Percentiles rank a stretch among this genome's conserved stretches.
phyloP scores from a whole-genome alignment of 2,113 vertebrate genomes.

The Odocoileus hemionus region DNA sequence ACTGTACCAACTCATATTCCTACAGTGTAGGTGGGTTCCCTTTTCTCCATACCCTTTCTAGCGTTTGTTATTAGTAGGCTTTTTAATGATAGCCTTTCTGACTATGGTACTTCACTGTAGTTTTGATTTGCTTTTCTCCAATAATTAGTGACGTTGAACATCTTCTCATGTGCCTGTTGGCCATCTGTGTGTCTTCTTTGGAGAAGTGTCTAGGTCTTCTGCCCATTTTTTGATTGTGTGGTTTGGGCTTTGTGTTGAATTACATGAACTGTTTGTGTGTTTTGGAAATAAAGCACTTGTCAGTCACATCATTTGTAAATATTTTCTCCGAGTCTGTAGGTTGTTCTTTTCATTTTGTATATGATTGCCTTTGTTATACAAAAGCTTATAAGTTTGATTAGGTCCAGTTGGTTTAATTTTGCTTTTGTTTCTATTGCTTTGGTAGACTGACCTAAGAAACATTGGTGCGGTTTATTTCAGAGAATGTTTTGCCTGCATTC shows the following conservation, averaged over 20 bases:
- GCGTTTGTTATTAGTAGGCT: neutral
- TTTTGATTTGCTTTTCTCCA: neutral
- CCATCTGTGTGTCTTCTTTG: neutral
- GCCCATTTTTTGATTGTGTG: neutral
- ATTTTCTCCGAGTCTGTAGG: neutral
- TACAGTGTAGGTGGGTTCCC: neutral
- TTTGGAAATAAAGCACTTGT: neutral
- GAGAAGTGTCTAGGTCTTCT: neutral
- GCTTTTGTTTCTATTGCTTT: neutral
- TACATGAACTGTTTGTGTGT: neutral
- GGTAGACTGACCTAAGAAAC: neutral
- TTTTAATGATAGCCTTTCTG: neutral
- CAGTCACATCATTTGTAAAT: neutral
- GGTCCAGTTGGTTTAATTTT: neutral
- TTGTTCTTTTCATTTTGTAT: neutral
- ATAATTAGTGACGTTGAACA: neutral
- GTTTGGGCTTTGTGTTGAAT: neutral
- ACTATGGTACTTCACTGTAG: neutral
- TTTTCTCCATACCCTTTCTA: neutral
- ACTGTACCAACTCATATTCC: neutral
- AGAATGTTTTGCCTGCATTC: neutral
- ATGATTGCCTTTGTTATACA: neutral
- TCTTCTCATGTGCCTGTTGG: neutral
- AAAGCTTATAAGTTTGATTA: neutral
- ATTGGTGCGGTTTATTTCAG: neutral